phyloP scores from a whole-genome alignment of 1,140 invertebrate species.

The Nephila pilipes region DNA sequence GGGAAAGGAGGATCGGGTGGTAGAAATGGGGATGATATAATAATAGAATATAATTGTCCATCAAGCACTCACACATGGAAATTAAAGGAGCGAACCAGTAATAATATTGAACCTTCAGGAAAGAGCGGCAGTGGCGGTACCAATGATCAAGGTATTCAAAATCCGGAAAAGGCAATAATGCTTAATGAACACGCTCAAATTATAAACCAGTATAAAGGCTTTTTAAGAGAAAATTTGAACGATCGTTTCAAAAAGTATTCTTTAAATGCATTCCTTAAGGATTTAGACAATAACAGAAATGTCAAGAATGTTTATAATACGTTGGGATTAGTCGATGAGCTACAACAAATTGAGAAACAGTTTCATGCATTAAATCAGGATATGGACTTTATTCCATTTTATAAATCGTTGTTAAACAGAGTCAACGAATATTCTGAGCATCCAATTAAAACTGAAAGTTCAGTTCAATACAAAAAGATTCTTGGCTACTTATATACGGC shows the following conservation, averaged over 20 bases:
- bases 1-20: constrained; percentile 7
- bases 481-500: constrained; percentile 33
- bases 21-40: not conserved
- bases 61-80: not conserved
- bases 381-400: not conserved
- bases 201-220: constrained; percentile 39
- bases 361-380: not conserved
- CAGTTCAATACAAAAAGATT: not conserved
- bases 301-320: not conserved
- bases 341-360: not conserved
- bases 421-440: not conserved
- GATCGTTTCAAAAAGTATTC: not conserved
- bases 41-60: not conserved
- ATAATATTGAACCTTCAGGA: not conserved
- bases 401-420: not conserved
- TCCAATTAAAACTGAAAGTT: not conserved
- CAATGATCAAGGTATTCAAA: not conserved
- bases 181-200: not conserved
- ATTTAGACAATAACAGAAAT: not conserved
- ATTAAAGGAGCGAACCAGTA: not conserved
- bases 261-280: not conserved
- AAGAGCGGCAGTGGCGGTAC: not conserved
- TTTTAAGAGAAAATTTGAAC: constrained; percentile 28
- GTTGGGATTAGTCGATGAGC: constrained; percentile 23
- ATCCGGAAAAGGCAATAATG: not conserved